Conservation (phyloP, 2,888 invertebrate genomes). For the Drosophila stalkeri region DNA sequence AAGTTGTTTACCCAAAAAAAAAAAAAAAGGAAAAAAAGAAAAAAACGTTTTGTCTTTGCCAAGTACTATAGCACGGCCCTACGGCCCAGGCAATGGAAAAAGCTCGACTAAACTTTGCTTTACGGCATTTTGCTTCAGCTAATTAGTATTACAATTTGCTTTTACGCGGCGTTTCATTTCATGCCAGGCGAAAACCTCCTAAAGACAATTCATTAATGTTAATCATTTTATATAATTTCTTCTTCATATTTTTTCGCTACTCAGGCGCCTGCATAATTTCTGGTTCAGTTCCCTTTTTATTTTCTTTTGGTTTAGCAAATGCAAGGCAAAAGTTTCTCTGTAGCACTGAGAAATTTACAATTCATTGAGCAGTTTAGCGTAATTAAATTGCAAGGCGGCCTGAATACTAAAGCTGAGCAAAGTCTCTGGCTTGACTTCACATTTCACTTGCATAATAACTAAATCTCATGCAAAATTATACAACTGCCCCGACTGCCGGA, state of each 20-base stretch:
- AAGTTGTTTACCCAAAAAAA: constrained; percentile 75
- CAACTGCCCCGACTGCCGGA: constrained; percentile 21
- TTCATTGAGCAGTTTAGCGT: constrained; percentile 80
- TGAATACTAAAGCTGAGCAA: constrained; percentile 48
- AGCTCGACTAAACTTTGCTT: constrained; percentile 68
- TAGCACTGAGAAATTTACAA: constrained; percentile 67
- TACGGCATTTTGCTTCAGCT: constrained; percentile 65
- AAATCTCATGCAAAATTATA: constrained; percentile 59
- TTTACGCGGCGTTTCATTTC: constrained; percentile 54
- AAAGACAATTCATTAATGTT: constrained; percentile 78
- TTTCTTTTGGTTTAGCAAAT: constrained; percentile 29
- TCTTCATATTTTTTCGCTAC: constrained; percentile 42
- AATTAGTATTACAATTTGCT: constrained; percentile 80
- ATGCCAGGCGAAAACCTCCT: constrained; percentile 41
- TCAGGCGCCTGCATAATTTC: constrained; percentile 62
- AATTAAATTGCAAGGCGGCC: constrained; percentile 73
- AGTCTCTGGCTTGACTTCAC: constrained; percentile 20
- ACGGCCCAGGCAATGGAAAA: constrained; percentile 26
- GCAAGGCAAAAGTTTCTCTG: constrained; percentile 60
- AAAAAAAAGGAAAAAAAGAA: constrained; percentile 24
- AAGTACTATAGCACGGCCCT: constrained; percentile 10
- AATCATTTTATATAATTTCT: constrained; percentile 74
- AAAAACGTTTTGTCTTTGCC: constrained; percentile 46
- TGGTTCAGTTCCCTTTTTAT: constrained; percentile 7
- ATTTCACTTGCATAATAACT: constrained; percentile 15